Conservation (phyloP, 2,888 invertebrate species). For the Drosophila kanekoi region DNA sequence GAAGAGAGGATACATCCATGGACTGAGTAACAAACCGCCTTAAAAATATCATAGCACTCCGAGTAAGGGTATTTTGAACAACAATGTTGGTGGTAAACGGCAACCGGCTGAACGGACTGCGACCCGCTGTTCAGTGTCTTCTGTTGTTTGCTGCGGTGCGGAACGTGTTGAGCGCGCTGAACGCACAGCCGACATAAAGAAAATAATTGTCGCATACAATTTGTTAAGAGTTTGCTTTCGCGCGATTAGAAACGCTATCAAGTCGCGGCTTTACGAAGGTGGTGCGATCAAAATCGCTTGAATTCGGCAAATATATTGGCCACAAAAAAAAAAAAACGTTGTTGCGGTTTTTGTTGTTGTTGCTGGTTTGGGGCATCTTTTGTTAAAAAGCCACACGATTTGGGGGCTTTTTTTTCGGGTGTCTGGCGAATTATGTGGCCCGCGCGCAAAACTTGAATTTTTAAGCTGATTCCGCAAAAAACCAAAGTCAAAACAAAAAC, state of each 20-base stretch:
- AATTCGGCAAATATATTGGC: conserved; percentile 47
- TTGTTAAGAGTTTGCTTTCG: conserved; percentile 13
- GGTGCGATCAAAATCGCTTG: conserved; percentile 51
- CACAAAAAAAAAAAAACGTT: conserved; percentile 34
- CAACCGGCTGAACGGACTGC: conserved; percentile 30
- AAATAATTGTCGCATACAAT: conserved; percentile 3
- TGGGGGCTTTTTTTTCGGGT: conserved; percentile 51
- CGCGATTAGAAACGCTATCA: conserved; percentile 52
- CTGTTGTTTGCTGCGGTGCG: conserved; percentile 58
- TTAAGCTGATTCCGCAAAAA: conserved; percentile 77
- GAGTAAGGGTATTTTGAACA: conserved; percentile 15
- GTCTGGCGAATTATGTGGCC: conserved; percentile 47
- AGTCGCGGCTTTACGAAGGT: conserved; percentile 54
- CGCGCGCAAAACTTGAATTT: conserved; percentile 78
- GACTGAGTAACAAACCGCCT: background rate
- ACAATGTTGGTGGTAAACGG: conserved; percentile 24
- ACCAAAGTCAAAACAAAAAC: conserved; percentile 32
- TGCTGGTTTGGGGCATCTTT: conserved; percentile 50
- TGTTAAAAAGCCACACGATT: conserved; percentile 53
- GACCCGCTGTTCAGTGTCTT: conserved; percentile 54
- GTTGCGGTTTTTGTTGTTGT: conserved; percentile 31
- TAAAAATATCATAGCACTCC: background rate
- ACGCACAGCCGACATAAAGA: conserved; percentile 9
- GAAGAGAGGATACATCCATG: too few relatives aligned
- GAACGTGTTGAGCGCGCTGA: conserved; percentile 36